phyloP scores from a whole-genome alignment of 2,888 invertebrate species.

The Stenodema calcarata region DNA sequence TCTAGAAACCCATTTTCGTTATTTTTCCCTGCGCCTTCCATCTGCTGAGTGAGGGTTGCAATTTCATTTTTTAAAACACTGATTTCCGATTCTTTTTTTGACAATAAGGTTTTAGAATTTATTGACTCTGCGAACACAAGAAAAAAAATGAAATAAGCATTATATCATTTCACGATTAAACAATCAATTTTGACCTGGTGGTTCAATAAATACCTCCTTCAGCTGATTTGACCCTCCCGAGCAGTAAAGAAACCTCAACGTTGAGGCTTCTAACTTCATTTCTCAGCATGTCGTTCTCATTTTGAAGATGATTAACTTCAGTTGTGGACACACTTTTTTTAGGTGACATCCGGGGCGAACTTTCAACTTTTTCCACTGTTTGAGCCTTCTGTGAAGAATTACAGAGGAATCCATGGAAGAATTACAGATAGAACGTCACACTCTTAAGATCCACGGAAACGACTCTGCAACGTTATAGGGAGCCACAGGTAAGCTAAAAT shows the following conservation, averaged over 20 bases:
- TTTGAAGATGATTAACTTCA: background rate
- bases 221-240: conserved; percentile 63
- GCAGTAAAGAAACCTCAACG: conserved; percentile 64
- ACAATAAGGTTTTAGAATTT: conserved; percentile 20
- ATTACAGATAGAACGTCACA: background rate
- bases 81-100: conserved; percentile 50
- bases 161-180: too few relatives aligned
- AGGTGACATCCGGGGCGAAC: background rate
- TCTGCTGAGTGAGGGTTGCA: conserved; percentile 29
- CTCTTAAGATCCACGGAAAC: too few relatives aligned
- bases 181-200: background rate
- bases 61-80: conserved; percentile 49
- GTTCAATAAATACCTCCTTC: conserved; percentile 61
- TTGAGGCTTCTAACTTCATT: conserved; percentile 65
- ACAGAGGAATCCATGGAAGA: too few relatives aligned
- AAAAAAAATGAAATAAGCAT: background rate
- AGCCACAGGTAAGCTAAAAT: too few relatives aligned
- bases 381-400: background rate
- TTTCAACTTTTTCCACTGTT: background rate
- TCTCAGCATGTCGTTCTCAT: conserved; percentile 61
- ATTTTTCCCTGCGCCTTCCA: conserved; percentile 29
- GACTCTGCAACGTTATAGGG: too few relatives aligned
- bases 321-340: background rate
- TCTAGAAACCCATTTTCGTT: conserved; percentile 47
- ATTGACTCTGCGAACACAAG: conserved; percentile 39